Percentiles rank a stretch among this genome's conserved stretches.
These are phyloP conservation scores for Nycticryphes semicollaris DNA, from an alignment of 2,113 vertebrate genomes.

Conservation along the genomic window DNA sequence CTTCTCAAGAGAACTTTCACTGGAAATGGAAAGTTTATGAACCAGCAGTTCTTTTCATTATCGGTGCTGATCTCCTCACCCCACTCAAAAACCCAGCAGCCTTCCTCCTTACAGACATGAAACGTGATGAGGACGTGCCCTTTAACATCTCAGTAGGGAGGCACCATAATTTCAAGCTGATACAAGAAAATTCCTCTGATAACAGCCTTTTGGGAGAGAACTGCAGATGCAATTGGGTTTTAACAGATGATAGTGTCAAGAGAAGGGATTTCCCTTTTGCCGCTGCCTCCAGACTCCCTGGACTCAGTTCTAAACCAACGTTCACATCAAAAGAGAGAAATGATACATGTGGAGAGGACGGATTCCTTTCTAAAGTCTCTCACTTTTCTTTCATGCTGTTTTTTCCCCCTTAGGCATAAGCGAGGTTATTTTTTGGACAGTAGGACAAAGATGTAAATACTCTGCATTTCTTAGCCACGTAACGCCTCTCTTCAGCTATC, in stretches of 20 bases:
- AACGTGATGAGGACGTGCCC: neutral
- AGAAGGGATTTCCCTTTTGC: neutral
- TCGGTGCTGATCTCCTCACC: fast-evolving
- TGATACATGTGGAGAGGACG: neutral
- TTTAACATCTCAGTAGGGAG: neutral
- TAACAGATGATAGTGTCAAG: neutral
- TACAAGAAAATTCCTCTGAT: neutral
- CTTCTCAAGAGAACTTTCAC: neutral
- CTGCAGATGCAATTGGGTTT: neutral
- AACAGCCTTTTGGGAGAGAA: neutral
- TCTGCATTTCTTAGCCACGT: neutral
- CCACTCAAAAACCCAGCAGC: neutral
- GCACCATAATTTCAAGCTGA: neutral
- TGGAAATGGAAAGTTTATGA: neutral
- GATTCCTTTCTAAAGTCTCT: neutral
- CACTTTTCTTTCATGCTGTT: neutral
- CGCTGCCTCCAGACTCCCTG: neutral
- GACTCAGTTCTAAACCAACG: neutral
- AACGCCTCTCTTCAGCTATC: neutral
- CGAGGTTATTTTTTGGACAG: neutral
- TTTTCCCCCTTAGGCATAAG: neutral
- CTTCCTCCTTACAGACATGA: neutral
- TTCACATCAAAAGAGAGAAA: neutral
- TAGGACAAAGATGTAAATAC: neutral
- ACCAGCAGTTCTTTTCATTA: neutral